phyloP scores from a whole-genome alignment of 37 sponge, comb jelly and placozoan genomes.

The Theonella swinhoei region DNA sequence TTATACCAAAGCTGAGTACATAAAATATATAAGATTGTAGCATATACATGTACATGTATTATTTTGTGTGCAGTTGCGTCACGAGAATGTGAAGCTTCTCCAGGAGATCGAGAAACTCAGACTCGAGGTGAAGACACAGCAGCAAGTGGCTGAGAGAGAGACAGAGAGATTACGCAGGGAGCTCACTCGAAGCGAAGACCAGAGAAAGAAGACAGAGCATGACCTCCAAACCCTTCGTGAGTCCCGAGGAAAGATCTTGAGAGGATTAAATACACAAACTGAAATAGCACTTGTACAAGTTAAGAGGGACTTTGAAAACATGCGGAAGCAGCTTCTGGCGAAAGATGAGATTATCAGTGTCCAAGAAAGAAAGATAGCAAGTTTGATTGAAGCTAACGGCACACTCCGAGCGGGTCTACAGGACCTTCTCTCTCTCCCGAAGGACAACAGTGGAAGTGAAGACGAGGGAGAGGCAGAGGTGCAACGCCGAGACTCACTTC shows the following conservation, averaged over 20 bases:
- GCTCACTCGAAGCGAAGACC: neutral
- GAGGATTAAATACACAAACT: conserved; percentile 68
- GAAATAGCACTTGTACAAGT: conserved; percentile 58
- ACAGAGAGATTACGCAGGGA: conserved; percentile 24
- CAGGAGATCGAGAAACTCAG: conserved; percentile 43
- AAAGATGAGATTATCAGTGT: conserved; percentile 58
- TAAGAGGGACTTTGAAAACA: conserved; percentile 61
- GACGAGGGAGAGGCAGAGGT: conserved; percentile 11
- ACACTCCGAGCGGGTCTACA: conserved; percentile 63
- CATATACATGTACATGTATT: no score
- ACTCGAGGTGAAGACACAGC: conserved; percentile 17
- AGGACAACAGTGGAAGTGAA: conserved; percentile 42
- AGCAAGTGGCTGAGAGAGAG: conserved; percentile 9
- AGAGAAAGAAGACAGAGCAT: conserved; percentile 1
- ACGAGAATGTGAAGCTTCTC: conserved; percentile 23
- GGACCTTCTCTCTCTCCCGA: conserved; percentile 23
- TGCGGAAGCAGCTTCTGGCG: conserved; percentile 35
- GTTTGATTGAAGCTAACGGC: conserved; percentile 56
- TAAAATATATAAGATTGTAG: no score
- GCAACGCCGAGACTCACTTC: neutral
- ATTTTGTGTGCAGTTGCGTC: neutral
- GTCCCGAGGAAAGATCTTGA: conserved; percentile 52
- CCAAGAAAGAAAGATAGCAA: conserved; percentile 53
- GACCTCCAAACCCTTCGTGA: conserved; percentile 34
- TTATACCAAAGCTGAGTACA: no score